These are phyloP conservation scores for Syngnathus floridae DNA, from an alignment of 2,113 vertebrate genomes.

Conservation along the genomic window DNA sequence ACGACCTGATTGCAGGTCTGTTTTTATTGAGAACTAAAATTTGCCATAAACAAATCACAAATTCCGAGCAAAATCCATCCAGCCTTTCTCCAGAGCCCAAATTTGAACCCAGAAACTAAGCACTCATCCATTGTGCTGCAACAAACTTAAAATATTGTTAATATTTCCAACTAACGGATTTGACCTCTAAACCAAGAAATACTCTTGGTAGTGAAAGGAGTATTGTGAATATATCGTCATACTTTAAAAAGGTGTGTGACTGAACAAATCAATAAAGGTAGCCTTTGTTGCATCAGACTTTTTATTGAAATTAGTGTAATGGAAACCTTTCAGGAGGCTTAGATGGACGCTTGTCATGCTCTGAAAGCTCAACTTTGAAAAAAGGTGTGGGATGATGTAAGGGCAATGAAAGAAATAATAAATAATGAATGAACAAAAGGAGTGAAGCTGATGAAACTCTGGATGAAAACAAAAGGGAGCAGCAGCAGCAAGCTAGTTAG, in stretches of 20 bases:
- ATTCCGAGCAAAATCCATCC: no score
- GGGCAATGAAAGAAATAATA: conserved; percentile 48
- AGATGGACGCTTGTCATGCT: conserved; percentile 11
- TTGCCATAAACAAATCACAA: no score
- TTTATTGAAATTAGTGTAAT: conserved; percentile 56
- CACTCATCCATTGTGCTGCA: no score
- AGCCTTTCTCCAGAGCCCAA: no score
- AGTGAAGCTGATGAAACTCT: conserved; percentile 15
- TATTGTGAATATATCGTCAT: background rate
- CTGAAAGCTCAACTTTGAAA: conserved; percentile 16
- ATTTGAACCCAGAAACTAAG: no score
- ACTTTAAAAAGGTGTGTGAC: background rate
- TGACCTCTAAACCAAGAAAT: background rate
- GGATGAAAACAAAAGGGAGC: conserved; percentile 6
- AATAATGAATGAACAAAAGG: conserved; percentile 44
- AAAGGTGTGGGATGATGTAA: conserved; percentile 14
- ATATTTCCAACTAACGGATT: background rate
- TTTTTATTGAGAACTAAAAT: no score
- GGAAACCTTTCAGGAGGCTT: conserved; percentile 35
- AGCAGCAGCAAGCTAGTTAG: background rate
- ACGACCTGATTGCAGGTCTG: no score
- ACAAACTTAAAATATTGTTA: no score
- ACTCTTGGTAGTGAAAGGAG: background rate
- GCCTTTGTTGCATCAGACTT: conserved; percentile 37
- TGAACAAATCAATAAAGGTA: conserved; percentile 7